phyloP scores from a whole-genome alignment of 2,113 vertebrate genomes.

The Cariama cristata region DNA sequence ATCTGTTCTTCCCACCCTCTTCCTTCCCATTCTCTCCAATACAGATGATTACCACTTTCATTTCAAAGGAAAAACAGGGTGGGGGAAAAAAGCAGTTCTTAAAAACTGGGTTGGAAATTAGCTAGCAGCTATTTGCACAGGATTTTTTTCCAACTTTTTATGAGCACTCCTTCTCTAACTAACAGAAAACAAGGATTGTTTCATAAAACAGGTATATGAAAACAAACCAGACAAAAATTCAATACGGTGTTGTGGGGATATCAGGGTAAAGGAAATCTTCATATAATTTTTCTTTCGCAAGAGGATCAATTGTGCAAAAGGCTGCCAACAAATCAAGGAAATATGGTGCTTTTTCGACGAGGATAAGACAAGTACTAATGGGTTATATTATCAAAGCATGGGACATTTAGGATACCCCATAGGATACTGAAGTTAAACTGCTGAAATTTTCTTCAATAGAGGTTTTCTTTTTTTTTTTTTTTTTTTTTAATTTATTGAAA shows the following conservation, averaged over 20 bases:
- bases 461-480: no score
- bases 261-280: not conserved
- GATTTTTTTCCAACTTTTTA: not conserved
- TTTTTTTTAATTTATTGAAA: not conserved
- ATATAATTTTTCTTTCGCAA: not conserved
- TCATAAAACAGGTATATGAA: not conserved
- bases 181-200: not conserved
- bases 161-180: not conserved
- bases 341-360: not conserved
- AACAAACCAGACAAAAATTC: not conserved
- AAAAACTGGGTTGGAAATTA: not conserved
- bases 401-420: not conserved
- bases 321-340: not conserved
- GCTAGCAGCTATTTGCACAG: not conserved
- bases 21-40: not conserved
- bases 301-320: not conserved
- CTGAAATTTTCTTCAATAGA: not conserved
- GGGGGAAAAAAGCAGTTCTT: not conserved
- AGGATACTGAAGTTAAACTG: not conserved
- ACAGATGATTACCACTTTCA: not conserved
- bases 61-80: not conserved
- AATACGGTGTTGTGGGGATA: not conserved
- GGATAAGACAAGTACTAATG: not conserved
- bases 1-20: not conserved
- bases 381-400: not conserved